These are phyloP conservation scores for Dendropsophus ebraccatus DNA, from an alignment of 2,113 vertebrate species.

Conservation along the genomic window DNA sequence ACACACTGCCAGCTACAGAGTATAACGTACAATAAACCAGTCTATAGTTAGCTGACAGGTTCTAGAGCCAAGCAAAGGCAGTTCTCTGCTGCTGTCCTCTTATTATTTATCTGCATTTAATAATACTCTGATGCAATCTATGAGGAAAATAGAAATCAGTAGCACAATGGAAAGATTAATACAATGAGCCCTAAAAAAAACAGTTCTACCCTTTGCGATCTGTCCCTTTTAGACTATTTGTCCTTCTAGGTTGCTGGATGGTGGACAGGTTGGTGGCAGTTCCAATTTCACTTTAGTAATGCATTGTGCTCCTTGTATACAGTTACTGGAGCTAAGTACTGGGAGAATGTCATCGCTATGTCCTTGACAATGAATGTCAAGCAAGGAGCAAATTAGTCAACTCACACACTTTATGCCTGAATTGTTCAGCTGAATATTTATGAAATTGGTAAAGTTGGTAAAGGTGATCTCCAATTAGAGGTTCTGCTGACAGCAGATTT, in stretches of 20 bases:
- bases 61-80: no score
- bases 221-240: neutral
- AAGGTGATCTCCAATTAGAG: slow-evolving; percentile 69
- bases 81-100: no score
- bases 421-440: slow-evolving; percentile 48
- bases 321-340: neutral
- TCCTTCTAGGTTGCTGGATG: neutral
- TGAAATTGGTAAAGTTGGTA: slow-evolving; percentile 55
- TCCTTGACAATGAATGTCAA: slow-evolving; percentile 64
- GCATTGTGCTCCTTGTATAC: neutral
- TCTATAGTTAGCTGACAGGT: no score
- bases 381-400: neutral
- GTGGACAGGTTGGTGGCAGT: slow-evolving; percentile 26
- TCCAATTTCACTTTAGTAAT: slow-evolving; percentile 18
- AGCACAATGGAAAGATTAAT: neutral
- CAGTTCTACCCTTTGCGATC: neutral
- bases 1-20: no score
- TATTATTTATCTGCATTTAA: no score
- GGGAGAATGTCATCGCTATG: slow-evolving; percentile 41
- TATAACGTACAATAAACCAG: no score
- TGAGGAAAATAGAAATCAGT: neutral
- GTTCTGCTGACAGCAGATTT: slow-evolving; percentile 66
- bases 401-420: neutral
- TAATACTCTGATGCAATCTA: no score
- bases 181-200: neutral